Evolutionary conservation across 2,888 invertebrate species (phyloP).

Genomic region (Cyclophora punctaria): DNA sequence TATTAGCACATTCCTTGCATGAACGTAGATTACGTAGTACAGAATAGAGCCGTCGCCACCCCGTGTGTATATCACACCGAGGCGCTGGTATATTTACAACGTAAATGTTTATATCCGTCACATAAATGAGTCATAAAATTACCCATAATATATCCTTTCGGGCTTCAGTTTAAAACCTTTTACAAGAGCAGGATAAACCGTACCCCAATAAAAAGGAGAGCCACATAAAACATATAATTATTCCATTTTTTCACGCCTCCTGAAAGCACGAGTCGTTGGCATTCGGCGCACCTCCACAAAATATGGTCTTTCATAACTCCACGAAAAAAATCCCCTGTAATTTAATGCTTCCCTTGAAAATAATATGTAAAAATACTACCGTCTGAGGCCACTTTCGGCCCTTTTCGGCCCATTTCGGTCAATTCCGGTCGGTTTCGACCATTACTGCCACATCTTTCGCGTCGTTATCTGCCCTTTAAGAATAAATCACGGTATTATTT

Average conservation of each 20-base stretch:
- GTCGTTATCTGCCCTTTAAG: constrained; percentile 56
- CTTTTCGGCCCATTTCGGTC: constrained; percentile 45
- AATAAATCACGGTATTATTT: constrained; percentile 69
- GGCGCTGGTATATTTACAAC: not conserved
- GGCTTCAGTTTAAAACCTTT: constrained; percentile 26
- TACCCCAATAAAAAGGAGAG: constrained; percentile 37
- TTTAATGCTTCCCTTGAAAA: constrained; percentile 59
- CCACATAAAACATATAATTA: constrained; percentile 52
- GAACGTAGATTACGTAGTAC: not conserved
- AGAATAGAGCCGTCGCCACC: not conserved
- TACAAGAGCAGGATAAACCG: constrained; percentile 29
- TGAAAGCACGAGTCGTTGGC: constrained; percentile 49
- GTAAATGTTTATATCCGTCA: constrained; percentile 11
- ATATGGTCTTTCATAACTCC: constrained; percentile 65
- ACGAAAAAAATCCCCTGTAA: constrained; percentile 54
- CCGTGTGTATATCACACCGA: not conserved
- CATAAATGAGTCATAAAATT: constrained; percentile 23
- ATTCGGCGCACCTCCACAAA: constrained; percentile 54
- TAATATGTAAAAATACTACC: constrained; percentile 66
- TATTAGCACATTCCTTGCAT: constrained; percentile 3
- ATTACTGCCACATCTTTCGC: constrained; percentile 56
- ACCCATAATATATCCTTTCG: constrained; percentile 22
- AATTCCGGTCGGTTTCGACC: constrained; percentile 50
- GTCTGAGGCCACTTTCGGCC: constrained; percentile 40
- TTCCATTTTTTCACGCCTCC: constrained; percentile 43